phyloP scores from a whole-genome alignment of 2,797 vertebrate genomes.

The Gymnopithys bicolor region DNA sequence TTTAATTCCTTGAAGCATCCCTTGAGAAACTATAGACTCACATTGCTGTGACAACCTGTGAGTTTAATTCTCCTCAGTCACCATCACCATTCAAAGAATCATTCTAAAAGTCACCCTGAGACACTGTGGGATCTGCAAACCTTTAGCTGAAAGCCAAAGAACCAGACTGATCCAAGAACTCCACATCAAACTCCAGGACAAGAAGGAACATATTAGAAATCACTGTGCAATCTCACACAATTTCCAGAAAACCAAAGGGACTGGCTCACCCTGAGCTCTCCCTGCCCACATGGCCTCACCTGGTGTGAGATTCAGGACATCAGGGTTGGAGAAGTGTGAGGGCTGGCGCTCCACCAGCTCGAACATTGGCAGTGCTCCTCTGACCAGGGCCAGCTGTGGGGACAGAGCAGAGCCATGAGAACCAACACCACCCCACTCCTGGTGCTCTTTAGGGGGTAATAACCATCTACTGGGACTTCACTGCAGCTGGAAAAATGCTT shows the following conservation, averaged over 20 bases:
- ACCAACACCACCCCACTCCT: background rate
- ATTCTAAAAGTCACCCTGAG: background rate
- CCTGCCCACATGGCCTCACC: constrained; percentile 74
- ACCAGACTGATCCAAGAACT: background rate
- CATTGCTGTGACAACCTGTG: background rate
- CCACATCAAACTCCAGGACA: background rate
- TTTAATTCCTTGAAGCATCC: background rate
- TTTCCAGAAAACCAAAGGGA: background rate
- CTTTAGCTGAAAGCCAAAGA: background rate
- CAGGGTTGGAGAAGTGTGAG: constrained; percentile 89
- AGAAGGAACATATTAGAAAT: background rate
- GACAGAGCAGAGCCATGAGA: background rate
- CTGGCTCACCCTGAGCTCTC: accelerated
- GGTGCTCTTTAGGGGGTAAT: background rate
- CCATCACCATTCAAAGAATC: background rate
- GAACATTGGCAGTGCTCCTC: constrained; percentile 93
- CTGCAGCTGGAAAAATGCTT: background rate
- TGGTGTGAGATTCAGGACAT: constrained; percentile 92
- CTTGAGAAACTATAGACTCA: background rate
- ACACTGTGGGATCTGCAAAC: background rate
- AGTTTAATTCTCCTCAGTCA: background rate
- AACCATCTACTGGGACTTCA: background rate
- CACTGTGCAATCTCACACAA: background rate
- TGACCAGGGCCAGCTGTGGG: constrained; percentile 87
- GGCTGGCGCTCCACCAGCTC: constrained; percentile 95